Conservation (phyloP, 2,113 vertebrate species). For the Stigmatopora argus region DNA sequence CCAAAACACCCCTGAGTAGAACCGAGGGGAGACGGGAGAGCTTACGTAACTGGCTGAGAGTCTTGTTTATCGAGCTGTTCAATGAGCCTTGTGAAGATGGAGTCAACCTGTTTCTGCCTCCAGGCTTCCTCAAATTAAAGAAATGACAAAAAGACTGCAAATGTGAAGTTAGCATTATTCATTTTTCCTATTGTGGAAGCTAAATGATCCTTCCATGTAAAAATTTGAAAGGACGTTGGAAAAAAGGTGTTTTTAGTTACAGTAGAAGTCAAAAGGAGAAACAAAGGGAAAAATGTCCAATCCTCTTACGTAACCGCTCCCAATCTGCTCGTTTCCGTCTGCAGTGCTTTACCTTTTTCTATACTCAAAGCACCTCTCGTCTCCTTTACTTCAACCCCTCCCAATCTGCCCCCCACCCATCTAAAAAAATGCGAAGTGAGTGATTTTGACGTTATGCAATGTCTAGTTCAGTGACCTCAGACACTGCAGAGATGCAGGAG, state of each 20-base stretch:
- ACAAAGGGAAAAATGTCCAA: slow-evolving; percentile 16
- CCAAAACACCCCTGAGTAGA: slow-evolving; percentile 28
- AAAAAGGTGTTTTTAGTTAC: background rate
- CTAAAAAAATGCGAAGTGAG: slow-evolving; percentile 17
- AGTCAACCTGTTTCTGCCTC: slow-evolving; percentile 6
- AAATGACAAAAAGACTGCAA: background rate
- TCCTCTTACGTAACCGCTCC: slow-evolving; percentile 33
- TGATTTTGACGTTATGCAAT: slow-evolving; percentile 45
- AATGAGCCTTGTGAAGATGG: background rate
- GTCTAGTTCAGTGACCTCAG: slow-evolving; percentile 42
- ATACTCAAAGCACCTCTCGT: background rate
- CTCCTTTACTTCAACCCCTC: background rate
- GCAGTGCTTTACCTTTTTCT: background rate
- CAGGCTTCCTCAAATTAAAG: background rate
- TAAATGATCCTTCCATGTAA: background rate
- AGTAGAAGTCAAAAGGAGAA: background rate
- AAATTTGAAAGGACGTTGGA: slow-evolving; percentile 1
- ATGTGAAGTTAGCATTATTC: background rate
- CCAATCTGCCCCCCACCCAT: background rate
- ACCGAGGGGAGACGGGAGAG: slow-evolving; percentile 5
- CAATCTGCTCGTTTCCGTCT: slow-evolving; percentile 17
- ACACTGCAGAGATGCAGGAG: slow-evolving; percentile 37
- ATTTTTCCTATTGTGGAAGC: background rate
- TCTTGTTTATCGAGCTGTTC: slow-evolving; percentile 17
- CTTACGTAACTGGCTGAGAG: slow-evolving; percentile 16